Base-by-base conservation (phyloP, 2,888 invertebrate species). In the Sminthurinus aureus region DNA sequence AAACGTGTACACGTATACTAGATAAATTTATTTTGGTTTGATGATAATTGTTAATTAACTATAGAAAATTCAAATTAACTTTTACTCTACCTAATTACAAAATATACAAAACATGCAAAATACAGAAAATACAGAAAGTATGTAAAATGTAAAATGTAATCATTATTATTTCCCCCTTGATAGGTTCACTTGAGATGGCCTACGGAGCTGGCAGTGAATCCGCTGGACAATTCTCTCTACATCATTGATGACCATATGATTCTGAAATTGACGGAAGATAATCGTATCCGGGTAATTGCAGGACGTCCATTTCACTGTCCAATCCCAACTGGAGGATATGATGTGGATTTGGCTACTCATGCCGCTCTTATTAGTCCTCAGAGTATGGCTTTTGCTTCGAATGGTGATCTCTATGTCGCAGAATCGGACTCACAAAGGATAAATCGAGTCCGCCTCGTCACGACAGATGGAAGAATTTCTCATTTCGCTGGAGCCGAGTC, bases 171-270 rank as follows among this genome's bases (percentile, higher is more conserved):
- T 84, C 15, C 83, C 81, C n/a, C n/a, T 38, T 38, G 89, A 38
- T 89, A 92, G 91, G 97, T 98, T 81, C 96, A 96, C 89, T 91
- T 98, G 80, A 93, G 97, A 82, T 99, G 98, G 98, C 99, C 99
- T 0, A 98, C 98, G 0, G 97, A 97, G 90, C 91, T 99, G 20
- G 94, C 98, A 0, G 96, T 98, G 58, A 98, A 97, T 90, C 98
- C 98, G 0, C 91, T 98, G 81, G 98, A 98, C 90, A 97, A 98
- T 90, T 95, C 96, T 0, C 91, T 99, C 51, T 97, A 98, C 90
- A 96, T 99, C 88, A 96, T 99, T 79, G 99, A 99, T 89, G 97
- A 97, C 89, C 98, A 98, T 90, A 96, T 98, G 95, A 96, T 96
- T 79, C 92, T 98, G 18, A 96, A 97, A 90, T 92, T 98, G 91